A percentile compares a stretch with the other conserved stretches of the same genome.
Evolutionary conservation across 2,888 invertebrate genomes (phyloP).

Genomic region (Drosophila paracracens): DNA sequence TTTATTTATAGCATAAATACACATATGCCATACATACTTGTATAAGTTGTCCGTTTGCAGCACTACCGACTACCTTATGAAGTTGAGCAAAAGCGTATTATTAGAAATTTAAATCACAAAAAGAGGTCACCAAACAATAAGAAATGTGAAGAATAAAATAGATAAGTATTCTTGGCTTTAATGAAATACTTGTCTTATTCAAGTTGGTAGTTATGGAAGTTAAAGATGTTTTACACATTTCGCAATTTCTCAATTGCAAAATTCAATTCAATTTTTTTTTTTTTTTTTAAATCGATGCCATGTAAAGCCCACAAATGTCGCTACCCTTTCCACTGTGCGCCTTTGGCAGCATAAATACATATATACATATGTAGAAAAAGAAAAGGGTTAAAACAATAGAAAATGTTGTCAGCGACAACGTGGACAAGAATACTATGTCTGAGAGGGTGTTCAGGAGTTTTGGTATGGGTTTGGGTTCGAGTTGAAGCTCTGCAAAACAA

Average conservation of each 20-base stretch:
- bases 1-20: not conserved
- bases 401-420: slow-evolving; percentile 55
- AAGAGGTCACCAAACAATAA: not conserved
- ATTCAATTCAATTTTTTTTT: slow-evolving; percentile 36
- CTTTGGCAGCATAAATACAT: slow-evolving; percentile 25
- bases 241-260: slow-evolving; percentile 30
- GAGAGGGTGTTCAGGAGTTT: slow-evolving; percentile 7
- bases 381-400: slow-evolving; percentile 79
- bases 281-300: slow-evolving; percentile 61
- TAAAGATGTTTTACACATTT: slow-evolving; percentile 28
- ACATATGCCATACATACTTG: not conserved
- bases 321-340: slow-evolving; percentile 9
- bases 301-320: slow-evolving; percentile 60
- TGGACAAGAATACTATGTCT: slow-evolving; percentile 18
- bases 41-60: not conserved
- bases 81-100: not conserved
- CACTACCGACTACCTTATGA: not conserved
- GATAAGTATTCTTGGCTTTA: not conserved
- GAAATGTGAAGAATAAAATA: not conserved
- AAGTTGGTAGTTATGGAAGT: not conserved
- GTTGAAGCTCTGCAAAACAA: slow-evolving; percentile 47
- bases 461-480: slow-evolving; percentile 7
- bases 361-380: slow-evolving; percentile 19
- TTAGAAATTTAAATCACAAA: not conserved
- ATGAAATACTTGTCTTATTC: not conserved